Evolutionary conservation across 2,113 vertebrate species (phyloP).

Genomic region (Carassius gibelio): DNA sequence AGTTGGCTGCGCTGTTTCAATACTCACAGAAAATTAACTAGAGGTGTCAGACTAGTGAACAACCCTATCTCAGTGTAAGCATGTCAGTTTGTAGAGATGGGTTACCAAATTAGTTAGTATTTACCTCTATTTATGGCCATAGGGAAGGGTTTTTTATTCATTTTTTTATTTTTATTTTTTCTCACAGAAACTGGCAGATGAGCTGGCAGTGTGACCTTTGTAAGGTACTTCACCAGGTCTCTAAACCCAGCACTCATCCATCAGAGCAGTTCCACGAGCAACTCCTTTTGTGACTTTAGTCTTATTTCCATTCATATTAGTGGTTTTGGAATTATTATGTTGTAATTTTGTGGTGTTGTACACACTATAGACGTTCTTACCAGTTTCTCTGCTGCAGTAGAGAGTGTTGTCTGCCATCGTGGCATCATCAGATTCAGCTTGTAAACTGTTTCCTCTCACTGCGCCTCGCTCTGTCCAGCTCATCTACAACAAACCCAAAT

Average conservation of each 20-base stretch:
- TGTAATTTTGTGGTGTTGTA: background rate
- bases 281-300: background rate
- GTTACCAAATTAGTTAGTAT: no score
- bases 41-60: background rate
- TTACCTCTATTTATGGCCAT: no score
- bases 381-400: constrained; percentile 74
- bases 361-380: constrained; percentile 63
- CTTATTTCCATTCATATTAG: background rate
- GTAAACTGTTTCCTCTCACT: constrained; percentile 48
- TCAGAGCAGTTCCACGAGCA: background rate
- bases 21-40: background rate
- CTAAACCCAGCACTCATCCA: background rate
- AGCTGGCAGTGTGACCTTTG: background rate
- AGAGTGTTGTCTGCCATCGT: constrained; percentile 86
- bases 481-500: constrained; percentile 67
- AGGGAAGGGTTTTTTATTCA: no score
- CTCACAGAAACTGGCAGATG: background rate
- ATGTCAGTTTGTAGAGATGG: background rate
- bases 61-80: background rate
- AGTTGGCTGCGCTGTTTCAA: background rate
- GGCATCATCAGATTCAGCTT: constrained; percentile 16
- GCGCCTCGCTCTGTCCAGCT: constrained; percentile 67
- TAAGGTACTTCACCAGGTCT: background rate
- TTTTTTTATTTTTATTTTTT: background rate
- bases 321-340: no score